A percentile compares a stretch with the other conserved stretches of the same genome.
Conservation (phyloP, 2,797 vertebrate species). For the Momotus momota region DNA sequence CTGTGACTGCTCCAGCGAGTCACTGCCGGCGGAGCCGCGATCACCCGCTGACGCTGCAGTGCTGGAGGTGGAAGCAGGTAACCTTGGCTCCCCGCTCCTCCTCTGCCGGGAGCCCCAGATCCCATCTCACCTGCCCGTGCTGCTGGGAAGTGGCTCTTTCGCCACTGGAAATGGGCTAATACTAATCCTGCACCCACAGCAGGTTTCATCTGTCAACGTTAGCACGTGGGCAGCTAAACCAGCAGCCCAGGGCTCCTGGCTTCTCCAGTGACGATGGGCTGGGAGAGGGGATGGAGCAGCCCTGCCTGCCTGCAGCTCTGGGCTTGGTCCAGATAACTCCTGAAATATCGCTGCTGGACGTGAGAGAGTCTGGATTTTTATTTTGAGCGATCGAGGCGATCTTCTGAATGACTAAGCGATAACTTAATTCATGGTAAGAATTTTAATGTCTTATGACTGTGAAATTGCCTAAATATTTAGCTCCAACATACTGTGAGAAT, state of each 20-base stretch:
- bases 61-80: not conserved
- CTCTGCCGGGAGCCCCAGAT: not conserved
- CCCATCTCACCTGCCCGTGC: not conserved
- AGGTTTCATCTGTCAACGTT: rapidly evolving
- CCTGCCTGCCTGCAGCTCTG: not conserved
- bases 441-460: not conserved
- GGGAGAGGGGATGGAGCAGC: not conserved
- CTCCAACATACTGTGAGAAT: not conserved
- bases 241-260: not conserved
- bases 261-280: rapidly evolving
- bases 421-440: not conserved
- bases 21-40: not conserved
- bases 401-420: not conserved
- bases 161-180: not conserved
- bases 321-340: not conserved
- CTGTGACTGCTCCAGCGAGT: conserved; percentile 33
- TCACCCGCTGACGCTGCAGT: not conserved
- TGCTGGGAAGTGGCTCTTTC: not conserved
- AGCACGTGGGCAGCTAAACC: not conserved
- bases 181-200: not conserved
- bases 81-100: not conserved
- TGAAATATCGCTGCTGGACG: not conserved
- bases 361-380: rapidly evolving
- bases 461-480: not conserved
- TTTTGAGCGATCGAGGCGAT: not conserved